Conservation (phyloP, 1,140 invertebrate genomes). For the Nebria ingens region DNA sequence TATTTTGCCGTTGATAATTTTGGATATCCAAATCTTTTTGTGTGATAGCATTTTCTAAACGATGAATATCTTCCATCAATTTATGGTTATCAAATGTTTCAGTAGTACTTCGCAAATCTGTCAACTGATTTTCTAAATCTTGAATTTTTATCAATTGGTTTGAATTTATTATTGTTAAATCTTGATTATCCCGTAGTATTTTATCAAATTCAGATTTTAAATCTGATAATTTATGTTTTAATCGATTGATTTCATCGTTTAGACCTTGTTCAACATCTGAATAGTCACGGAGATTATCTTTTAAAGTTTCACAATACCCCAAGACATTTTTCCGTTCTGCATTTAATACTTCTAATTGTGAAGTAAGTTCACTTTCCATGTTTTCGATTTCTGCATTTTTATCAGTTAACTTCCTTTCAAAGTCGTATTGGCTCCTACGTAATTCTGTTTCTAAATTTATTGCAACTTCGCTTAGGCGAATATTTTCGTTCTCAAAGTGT, state of each 20-base stretch:
- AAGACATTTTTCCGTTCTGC: conserved; percentile 38
- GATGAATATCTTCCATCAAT: conserved; percentile 33
- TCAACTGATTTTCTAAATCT: neutral
- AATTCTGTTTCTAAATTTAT: conserved; percentile 34
- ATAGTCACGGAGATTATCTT: conserved; percentile 38
- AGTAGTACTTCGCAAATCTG: conserved; percentile 11
- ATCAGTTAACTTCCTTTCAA: conserved; percentile 39
- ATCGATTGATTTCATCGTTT: conserved; percentile 37
- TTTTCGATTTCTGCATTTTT: conserved; percentile 47
- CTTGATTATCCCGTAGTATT: conserved; percentile 32
- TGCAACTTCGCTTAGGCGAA: conserved; percentile 27
- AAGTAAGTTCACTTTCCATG: conserved; percentile 46
- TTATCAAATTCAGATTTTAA: conserved; percentile 27
- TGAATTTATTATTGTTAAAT: conserved; percentile 16
- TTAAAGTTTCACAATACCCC: conserved; percentile 37
- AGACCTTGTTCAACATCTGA: conserved; percentile 40
- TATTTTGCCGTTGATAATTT: conserved; percentile 24
- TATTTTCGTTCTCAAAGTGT: conserved; percentile 35
- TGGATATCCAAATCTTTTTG: conserved; percentile 30
- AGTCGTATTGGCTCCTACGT: conserved; percentile 40
- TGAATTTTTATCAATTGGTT: neutral
- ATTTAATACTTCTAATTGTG: conserved; percentile 45
- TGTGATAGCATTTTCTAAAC: conserved; percentile 26
- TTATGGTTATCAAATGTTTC: conserved; percentile 33
- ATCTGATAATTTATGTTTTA: conserved; percentile 40